Evolutionary conservation across 2,888 invertebrate genomes (phyloP), one percentile per base, ranked within the genome.

Genomic region (Agrochola macilenta): DNA sequence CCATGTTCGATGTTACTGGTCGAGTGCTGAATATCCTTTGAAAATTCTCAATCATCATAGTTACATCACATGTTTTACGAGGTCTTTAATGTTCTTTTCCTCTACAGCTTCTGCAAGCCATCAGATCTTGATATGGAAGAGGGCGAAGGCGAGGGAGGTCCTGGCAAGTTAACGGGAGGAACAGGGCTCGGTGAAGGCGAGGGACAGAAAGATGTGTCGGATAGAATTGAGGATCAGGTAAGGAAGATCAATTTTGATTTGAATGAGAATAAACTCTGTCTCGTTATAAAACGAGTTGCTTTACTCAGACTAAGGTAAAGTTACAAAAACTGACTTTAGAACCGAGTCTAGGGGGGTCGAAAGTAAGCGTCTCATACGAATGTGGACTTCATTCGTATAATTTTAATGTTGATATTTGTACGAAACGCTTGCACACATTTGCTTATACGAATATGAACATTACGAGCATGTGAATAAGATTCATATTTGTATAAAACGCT

Each of bases 201-300:
- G 95, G 99, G 99, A 1, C 98, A 98, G 87, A 99, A 98, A 90
- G 99, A 99, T 94, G 99, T 99, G 46, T 99, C 99, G 0, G 99
- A 99, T 79, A 98, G 98, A 91, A 98, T 99, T 72, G 98, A 99
- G 88, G 95, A 97, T 87, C 97, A 97, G 93, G 97, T 96, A 88
- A 66, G 54, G 30, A 54, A 30, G 5, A 52, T 17, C 30, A 30
- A 52, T 30, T 68, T 23, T 23, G 3, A 52, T 68, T 52, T 52
- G 9, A 68, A 52, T 68, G 14, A 9, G 23, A 30, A 11, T 66
- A 49, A 2, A 23, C 23, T 66, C 8, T 0, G 4, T 46, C 7
- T 8, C 4, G 1, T 43, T 26, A 30, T 8, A 23, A 66, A 39
- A 66, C 1, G 20, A 43, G 17, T 66, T n/a, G 43, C 9, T 39